A percentile compares a stretch with the other conserved stretches of the same genome.
Conservation (phyloP, 2,113 vertebrate genomes). For the Alces alces region DNA sequence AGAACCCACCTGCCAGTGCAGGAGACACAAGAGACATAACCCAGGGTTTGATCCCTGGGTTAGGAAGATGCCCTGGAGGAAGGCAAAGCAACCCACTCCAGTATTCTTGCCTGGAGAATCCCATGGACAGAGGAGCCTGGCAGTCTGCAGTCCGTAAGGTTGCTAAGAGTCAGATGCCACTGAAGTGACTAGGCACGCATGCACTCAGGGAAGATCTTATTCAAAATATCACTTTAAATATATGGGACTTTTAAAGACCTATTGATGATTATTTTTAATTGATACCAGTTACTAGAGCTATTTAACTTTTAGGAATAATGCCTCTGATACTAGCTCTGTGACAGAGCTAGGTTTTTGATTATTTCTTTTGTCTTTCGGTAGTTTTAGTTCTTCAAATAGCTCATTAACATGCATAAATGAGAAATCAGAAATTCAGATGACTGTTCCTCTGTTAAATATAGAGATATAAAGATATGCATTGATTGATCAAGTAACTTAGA, state of each 20-base stretch:
- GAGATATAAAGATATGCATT: background rate
- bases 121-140: background rate
- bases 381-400: background rate
- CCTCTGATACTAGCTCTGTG: background rate
- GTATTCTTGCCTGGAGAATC: background rate
- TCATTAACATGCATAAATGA: conserved; percentile 29
- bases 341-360: background rate
- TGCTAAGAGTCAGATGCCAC: background rate
- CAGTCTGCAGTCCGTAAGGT: background rate
- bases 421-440: background rate
- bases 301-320: conserved; percentile 11
- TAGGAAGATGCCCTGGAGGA: background rate
- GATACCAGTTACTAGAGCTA: background rate
- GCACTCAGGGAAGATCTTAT: background rate
- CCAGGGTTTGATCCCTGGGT: background rate
- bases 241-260: background rate
- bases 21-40: background rate
- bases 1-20: background rate
- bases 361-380: background rate
- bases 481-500: conserved; percentile 1
- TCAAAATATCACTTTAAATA: background rate
- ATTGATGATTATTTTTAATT: conserved; percentile 24
- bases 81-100: background rate
- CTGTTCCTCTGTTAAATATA: background rate
- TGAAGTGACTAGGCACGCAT: background rate